Base-by-base conservation (phyloP, 2,797 vertebrate genomes). In the Morelia viridis region DNA sequence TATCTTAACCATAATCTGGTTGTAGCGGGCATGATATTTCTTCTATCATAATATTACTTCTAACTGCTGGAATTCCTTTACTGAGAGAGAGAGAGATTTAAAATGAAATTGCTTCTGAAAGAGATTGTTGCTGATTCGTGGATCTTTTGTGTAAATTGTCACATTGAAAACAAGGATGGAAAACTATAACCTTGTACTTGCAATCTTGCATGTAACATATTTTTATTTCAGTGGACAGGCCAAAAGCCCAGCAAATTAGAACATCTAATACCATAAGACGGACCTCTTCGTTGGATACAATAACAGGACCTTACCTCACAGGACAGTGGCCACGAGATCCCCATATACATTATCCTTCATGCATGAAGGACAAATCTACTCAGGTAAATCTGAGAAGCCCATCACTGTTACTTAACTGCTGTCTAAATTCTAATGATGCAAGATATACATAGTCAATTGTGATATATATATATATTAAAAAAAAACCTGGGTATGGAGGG, bases 341-440 rank as follows among this genome's bases (percentile, higher is more conserved):
- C 64, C 98, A 99, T 87, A 97, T 98, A 96, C 98, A 98, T 91
- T 98, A 99, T 97, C 98, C 98, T 91, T 99, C 98, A 93, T 99
- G 98, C 95, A 99, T 99, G 99, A 99, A 98, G 97, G 99, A 99
- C 97, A 99, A 99, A 98, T 98, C 99, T 95, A 99, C 99, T 92
- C 99, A 99, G 99, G 99, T 99, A 98, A 98, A 85, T 62, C 56
- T 90, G 50, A 87, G 53, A 92, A 87, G 15, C 7, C 11, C 65
- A 26, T 31, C 62, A 60, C n/a, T 57, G 53, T 10, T 90, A 26
- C 24, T n/a, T 58, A 90, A 89, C 12, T 85, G 53, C 11, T 53
- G 41, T 65, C 65, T 71, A 7, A 15, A 24, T 50, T 2, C 17
- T 90, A 53, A 17, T 68, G 53, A 13, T 58, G 8, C 13, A 35